Percentiles rank a stretch among this genome's conserved stretches.
These are phyloP conservation scores for Semotilus atromaculatus DNA, from an alignment of 2,797 vertebrate genomes.

Conservation along the genomic window DNA sequence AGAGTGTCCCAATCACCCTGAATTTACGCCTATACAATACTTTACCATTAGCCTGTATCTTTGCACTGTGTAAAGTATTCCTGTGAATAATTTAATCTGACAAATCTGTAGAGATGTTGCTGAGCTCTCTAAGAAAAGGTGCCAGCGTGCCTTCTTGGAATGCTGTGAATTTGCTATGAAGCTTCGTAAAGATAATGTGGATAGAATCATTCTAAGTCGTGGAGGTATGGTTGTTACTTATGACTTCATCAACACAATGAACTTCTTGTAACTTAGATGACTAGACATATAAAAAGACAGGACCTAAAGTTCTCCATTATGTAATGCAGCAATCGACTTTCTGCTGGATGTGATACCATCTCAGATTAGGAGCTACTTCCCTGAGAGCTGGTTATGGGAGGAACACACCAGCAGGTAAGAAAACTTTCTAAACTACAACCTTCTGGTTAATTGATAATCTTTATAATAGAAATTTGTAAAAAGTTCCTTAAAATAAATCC, in stretches of 20 bases:
- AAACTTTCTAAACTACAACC: slow-evolving; percentile 1
- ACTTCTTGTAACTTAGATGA: not conserved
- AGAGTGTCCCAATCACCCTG: no score
- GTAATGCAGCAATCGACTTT: slow-evolving; percentile 68
- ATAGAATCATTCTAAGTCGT: slow-evolving; percentile 37
- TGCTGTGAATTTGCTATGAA: slow-evolving; percentile 35
- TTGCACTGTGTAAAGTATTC: not conserved
- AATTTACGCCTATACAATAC: not conserved
- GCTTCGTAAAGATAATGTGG: not conserved
- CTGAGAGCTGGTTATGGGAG: slow-evolving; percentile 97
- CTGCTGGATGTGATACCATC: slow-evolving; percentile 71
- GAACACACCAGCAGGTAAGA: slow-evolving; percentile 78
- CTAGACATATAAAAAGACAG: not conserved
- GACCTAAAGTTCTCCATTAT: slow-evolving; percentile 2
- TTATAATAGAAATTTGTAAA: not conserved
- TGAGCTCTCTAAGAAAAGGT: accelerated
- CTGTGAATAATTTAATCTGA: not conserved
- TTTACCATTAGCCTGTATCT: not conserved
- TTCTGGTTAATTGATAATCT: not conserved
- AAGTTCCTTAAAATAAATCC: not conserved
- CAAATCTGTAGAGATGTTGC: not conserved
- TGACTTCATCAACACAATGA: not conserved
- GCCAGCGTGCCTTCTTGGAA: slow-evolving; percentile 16
- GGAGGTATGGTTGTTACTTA: slow-evolving; percentile 41
- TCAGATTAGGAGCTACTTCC: slow-evolving; percentile 89